phyloP scores from a whole-genome alignment of 2,888 invertebrate genomes.

The Lasioglossum leucozonium region DNA sequence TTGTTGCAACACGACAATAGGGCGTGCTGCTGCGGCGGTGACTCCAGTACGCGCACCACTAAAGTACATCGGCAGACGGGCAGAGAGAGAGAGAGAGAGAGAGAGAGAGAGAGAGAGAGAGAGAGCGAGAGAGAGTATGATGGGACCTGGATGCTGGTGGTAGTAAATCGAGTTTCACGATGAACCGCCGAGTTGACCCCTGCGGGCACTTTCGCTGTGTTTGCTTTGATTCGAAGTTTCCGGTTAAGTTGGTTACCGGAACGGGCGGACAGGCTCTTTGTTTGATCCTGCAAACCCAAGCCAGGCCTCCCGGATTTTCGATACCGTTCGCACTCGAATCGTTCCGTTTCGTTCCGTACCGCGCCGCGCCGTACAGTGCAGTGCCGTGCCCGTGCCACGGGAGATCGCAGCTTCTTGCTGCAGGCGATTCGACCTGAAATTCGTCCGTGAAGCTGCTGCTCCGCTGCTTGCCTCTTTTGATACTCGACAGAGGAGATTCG shows the following conservation, averaged over 20 bases:
- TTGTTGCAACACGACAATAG: conserved; percentile 60
- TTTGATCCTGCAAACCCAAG: conserved; percentile 55
- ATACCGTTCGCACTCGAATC: conserved; percentile 50
- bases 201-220: conserved; percentile 81
- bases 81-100: neutral
- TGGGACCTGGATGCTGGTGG: conserved; percentile 33
- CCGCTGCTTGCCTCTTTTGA: conserved; percentile 9
- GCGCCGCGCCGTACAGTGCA: no score
- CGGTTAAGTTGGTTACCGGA: conserved; percentile 82
- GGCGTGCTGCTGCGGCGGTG: conserved; percentile 17
- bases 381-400: no score
- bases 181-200: conserved; percentile 77
- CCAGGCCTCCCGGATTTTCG: conserved; percentile 49
- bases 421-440: conserved; percentile 4
- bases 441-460: conserved; percentile 2
- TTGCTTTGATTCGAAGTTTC: conserved; percentile 84
- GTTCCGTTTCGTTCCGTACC: no score
- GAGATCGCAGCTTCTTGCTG: conserved; percentile 21
- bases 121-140: neutral
- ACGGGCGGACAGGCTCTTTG: conserved; percentile 65
- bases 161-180: conserved; percentile 75
- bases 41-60: conserved; percentile 2
- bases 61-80: conserved; percentile 17
- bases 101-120: neutral
- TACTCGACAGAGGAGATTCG: conserved; percentile 9